Evolutionary conservation across 2,888 invertebrate genomes (phyloP), one percentile per base, ranked within the genome.

Genomic region (Diloba caeruleocephala): DNA sequence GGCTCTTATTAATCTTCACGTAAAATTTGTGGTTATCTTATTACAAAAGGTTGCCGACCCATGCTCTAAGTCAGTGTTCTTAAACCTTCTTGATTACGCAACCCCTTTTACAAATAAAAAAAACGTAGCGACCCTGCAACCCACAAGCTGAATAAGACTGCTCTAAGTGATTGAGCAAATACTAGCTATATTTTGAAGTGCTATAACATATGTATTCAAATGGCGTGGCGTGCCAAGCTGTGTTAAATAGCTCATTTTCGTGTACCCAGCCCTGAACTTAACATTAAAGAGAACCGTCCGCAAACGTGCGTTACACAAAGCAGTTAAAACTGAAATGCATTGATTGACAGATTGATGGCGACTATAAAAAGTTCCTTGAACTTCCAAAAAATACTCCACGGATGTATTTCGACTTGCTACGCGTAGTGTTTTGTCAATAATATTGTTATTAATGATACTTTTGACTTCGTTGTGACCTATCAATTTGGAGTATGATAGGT

Each of bases 321-420:
- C 76, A 68, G 74, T 86, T 81, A 85, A 80, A 83, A 76, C 75
- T 74, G 65, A 84, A 87, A 81, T 81, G 79, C 74, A 85, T 76
- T 84, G 84, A 85, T 84, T 87, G 88, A 87, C 78, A 77, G 77
- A 82, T 83, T 78, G 73, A 82, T 79, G 76, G 72, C 60, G 73
- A 70, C 76, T 57, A 80, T 87, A 86, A 87, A 87, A 83, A 83
- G 85, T 78, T 83, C 79, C 60, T 80, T 81, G 80, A 83, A 85
- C 87, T 74, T 71, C 57, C 17, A 58, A 76, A 78, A 78, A 76
- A 74, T 74, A 57, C 62, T 60, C 71, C 69, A 55, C 56, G 63
- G 70, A 63, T 64, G 59, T 67, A 52, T 55, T 62, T 32, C n/a
- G 36, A 60, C 42, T 41, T 15, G 52, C 50, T 39, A 45, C 64